Conservation (phyloP, 1,140 invertebrate species). For the Caerostris darwini region DNA sequence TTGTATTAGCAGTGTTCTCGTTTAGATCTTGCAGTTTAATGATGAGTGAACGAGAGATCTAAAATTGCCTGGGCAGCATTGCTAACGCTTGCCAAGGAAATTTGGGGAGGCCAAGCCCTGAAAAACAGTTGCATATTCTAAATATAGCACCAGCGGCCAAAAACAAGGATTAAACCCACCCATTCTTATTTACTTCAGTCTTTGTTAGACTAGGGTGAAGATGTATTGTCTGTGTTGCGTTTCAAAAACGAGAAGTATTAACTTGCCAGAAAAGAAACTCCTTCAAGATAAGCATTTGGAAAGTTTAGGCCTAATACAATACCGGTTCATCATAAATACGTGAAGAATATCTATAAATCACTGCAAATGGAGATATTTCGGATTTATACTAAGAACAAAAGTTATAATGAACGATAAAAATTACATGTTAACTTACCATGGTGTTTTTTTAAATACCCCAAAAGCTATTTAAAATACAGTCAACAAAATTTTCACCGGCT, state of each 20-base stretch:
- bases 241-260: background rate
- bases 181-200: slow-evolving; percentile 73
- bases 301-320: slow-evolving; percentile 71
- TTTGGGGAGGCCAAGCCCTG: slow-evolving; percentile 66
- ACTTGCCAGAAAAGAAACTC: slow-evolving; percentile 39
- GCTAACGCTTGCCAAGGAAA: slow-evolving; percentile 63
- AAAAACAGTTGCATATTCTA: slow-evolving; percentile 75
- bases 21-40: slow-evolving; percentile 2
- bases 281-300: slow-evolving; percentile 42
- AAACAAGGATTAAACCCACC: slow-evolving; percentile 66
- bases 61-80: slow-evolving; percentile 44
- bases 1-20: background rate
- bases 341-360: background rate
- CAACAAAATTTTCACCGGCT: slow-evolving; percentile 75
- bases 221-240: slow-evolving; percentile 37
- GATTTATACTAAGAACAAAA: background rate
- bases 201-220: slow-evolving; percentile 46
- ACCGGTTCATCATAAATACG: slow-evolving; percentile 56
- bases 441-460: slow-evolving; percentile 74
- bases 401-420: slow-evolving; percentile 19
- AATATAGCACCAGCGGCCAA: slow-evolving; percentile 73
- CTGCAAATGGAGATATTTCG: background rate
- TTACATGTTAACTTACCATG: slow-evolving; percentile 67
- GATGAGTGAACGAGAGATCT: slow-evolving; percentile 50
- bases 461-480: slow-evolving; percentile 74